These are phyloP conservation scores for Triops longicaudatus DNA, from an alignment of 1,140 invertebrate genomes.

Conservation along the genomic window DNA sequence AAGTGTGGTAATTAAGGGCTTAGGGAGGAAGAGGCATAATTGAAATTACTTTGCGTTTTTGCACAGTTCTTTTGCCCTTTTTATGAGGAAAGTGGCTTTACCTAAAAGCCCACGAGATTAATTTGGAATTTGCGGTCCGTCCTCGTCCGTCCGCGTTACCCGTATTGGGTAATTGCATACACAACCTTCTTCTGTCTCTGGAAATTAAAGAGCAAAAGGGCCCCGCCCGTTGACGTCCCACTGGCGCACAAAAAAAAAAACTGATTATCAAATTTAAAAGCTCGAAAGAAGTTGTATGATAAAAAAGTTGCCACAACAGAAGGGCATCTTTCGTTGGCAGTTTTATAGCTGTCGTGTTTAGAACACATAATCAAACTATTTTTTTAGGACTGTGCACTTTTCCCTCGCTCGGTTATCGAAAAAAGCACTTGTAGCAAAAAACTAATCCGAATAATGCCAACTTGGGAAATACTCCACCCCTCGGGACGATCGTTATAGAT, in stretches of 20 bases:
- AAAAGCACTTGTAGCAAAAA: not conserved
- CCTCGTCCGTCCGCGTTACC: not conserved
- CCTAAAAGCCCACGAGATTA: not conserved
- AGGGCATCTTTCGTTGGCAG: constrained; percentile 2
- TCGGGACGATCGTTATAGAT: not conserved
- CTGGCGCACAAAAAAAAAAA: too few relatives aligned
- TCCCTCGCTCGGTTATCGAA: not conserved
- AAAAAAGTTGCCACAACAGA: not conserved
- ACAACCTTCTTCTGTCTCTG: not conserved
- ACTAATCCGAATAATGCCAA: not conserved
- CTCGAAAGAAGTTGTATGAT: not conserved
- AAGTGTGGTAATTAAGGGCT: too few relatives aligned
- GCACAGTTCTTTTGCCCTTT: not conserved
- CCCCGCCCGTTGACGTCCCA: not conserved
- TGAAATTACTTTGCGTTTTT: not conserved
- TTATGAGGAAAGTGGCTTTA: not conserved
- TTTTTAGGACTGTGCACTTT: not conserved
- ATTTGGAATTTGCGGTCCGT: not conserved
- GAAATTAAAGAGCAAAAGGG: not conserved
- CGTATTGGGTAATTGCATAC: not conserved
- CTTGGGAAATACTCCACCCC: not conserved
- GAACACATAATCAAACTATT: constrained; percentile 9
- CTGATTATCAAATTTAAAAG: not conserved
- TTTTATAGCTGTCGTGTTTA: constrained; percentile 8
- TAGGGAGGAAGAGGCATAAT: too few relatives aligned